Base-by-base conservation (phyloP, 2,113 vertebrate species). In the Bubo blakistoni region DNA sequence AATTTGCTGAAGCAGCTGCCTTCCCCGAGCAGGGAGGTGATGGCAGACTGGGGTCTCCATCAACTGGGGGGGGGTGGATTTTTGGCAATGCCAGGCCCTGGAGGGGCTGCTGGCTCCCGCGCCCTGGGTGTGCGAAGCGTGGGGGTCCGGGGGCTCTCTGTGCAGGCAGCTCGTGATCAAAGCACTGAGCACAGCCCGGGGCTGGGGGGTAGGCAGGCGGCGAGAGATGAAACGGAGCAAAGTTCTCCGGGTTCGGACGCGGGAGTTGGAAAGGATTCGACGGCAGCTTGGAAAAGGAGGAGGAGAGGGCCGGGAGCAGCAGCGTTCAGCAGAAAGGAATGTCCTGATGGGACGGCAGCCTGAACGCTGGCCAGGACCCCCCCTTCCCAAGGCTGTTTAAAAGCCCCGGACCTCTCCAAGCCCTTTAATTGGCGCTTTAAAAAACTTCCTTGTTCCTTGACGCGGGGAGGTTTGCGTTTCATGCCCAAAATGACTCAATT, bases 261-360 rank as follows among this genome's bases (percentile, higher is more conserved):
- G 21, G 71, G 91, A 93, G 63, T 81, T 96, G 94, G 94, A 94
- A 96, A 92, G 90, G 96, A 94, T 93, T 95, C 66, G 92, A 92
- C 40, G 90, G 95, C 96, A 96, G 96, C 88, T 94, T 91, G 89
- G 92, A 86, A 91, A 78, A 88, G 90, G 91, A 94, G 95, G 94
- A 92, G 96, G 93, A 90, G 85, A 93, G 93, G 92, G 94, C 91
- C 62, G 90, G 86, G 95, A 94, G 91, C 88, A 89, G 93, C 90
- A 84, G 94, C 88, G 90, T 91, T 97, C 95, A 93, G 97, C 93
- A 94, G 95, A 97, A 96, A 96, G 95, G 93, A 97, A 97, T 93
- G 96, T 96, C 92, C 97, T 96, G 90, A 86, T 91, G 95, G 97
- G 94, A 90, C 55, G 67, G 91, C 89, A 94, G 86, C 62, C 97